Evolutionary conservation across 2,888 invertebrate species (phyloP), one percentile per base, ranked within the genome.

Genomic region (Laspeyria flexula): DNA sequence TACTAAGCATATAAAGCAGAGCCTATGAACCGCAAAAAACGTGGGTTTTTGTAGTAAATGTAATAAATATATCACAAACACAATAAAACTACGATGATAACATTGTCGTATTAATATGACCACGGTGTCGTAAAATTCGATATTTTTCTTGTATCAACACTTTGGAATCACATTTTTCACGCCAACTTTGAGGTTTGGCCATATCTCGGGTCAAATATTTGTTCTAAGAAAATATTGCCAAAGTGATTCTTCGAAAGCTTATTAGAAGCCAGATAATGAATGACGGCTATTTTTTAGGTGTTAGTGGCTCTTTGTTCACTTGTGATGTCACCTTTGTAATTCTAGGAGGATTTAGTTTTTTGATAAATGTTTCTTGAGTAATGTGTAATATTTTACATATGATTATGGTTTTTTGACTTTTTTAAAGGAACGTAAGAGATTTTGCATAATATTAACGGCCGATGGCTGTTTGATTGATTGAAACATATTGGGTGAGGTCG

Each of bases 41-140:
- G 60, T 60, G 44, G 49, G 58, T 49, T 61, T 60, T 53, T 41
- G 49, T 61, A 52, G 52, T 63, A 43, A 47, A 61, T 49, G 64
- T 67, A 74, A 74, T 71, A 75, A 71, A 77, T 65, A 68, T 66
- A 63, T 73, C 66, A 65, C 47, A 66, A 58, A 53, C 43, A 62
- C 46, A 66, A 70, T 81, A 79, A 79, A 79, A 71, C 38, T 61
- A 55, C 59, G 65, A 73, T 77, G 73, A 77, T 78, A 80, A 81
- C 66, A 75, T 70, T 68, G 71, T 73, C 74, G 74, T 72, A 66
- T 75, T 73, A 74, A 69, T 65, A 73, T 73, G 77, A 84, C 80
- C 80, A 69, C 79, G 69, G 71, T 55, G 70, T 83, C 79, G 74
- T 87, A 80, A 87, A 86, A 81, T 70, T 71, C 70, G 75, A 82